phyloP scores from a whole-genome alignment of 2,888 invertebrate species.

The Deilephila porcellus region DNA sequence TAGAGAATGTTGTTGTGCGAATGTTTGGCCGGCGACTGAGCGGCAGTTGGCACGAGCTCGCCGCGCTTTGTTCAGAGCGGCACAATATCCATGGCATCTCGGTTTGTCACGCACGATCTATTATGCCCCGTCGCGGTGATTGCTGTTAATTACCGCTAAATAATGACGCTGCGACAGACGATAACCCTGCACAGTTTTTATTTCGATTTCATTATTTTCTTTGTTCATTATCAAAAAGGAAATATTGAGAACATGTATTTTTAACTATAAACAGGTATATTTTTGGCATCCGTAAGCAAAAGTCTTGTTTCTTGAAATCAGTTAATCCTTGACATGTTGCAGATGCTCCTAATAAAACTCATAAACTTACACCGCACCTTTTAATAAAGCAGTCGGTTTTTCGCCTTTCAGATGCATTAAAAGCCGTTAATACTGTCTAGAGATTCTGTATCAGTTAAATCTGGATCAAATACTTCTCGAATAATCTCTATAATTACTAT shows the following conservation, averaged over 20 bases:
- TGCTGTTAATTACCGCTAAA: constrained; percentile 42
- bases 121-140: constrained; percentile 46
- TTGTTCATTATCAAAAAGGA: not conserved
- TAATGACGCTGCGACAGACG: not conserved
- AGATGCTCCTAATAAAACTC: not conserved
- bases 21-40: constrained; percentile 69
- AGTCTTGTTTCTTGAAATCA: not conserved
- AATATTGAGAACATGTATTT: not conserved
- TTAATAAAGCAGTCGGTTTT: too few relatives aligned
- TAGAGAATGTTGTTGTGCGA: constrained; percentile 67
- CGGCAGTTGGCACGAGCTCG: constrained; percentile 57
- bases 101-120: constrained; percentile 59
- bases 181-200: not conserved
- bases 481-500: too few relatives aligned
- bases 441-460: too few relatives aligned
- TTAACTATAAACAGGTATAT: not conserved
- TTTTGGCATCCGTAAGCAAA: not conserved
- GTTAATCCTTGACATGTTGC: not conserved
- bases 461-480: too few relatives aligned
- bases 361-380: too few relatives aligned
- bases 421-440: too few relatives aligned
- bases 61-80: constrained; percentile 67
- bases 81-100: constrained; percentile 57
- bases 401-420: too few relatives aligned
- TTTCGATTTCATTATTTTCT: not conserved